Conservation (phyloP, 1,140 invertebrate species). For the Tetramorium parvispinum region DNA sequence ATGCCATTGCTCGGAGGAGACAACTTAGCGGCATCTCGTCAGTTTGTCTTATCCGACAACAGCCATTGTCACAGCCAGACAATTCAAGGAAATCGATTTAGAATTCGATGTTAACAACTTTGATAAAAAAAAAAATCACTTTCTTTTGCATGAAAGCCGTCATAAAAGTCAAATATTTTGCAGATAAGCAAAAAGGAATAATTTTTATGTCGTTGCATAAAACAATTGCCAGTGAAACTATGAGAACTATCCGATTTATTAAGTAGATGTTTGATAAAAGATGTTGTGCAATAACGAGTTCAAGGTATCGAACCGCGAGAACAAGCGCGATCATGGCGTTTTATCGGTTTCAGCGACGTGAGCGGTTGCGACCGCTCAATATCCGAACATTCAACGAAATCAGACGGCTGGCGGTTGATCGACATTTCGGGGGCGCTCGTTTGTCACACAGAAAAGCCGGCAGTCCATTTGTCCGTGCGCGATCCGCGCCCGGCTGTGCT, state of each 20-base stretch:
- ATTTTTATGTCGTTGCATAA: not conserved
- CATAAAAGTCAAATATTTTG: not conserved
- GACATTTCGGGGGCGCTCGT: slow-evolving; percentile 84
- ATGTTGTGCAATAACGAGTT: not conserved
- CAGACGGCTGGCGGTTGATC: slow-evolving; percentile 80
- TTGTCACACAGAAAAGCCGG: slow-evolving; percentile 78
- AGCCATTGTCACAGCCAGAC: not conserved
- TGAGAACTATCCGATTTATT: not conserved
- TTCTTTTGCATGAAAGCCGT: not conserved
- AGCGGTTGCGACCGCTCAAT: slow-evolving; percentile 54
- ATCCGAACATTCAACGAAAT: slow-evolving; percentile 69
- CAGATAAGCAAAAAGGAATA: not conserved
- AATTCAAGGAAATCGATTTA: slow-evolving; percentile 4
- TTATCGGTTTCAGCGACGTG: not conserved
- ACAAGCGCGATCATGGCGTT: not conserved
- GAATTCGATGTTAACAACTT: not conserved
- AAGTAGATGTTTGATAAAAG: not conserved
- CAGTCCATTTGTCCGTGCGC: slow-evolving; percentile 72
- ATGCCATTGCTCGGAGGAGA: slow-evolving; percentile 64
- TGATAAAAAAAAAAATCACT: not conserved
- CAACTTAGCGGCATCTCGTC: slow-evolving; percentile 21
- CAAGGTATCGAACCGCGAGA: not conserved
- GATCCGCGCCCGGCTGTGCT: slow-evolving; percentile 2
- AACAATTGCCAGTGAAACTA: not conserved
- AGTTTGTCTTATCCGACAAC: not conserved